Percentiles rank a stretch among this genome's conserved stretches.
phyloP scores from a whole-genome alignment of 2,113 vertebrate genomes.

The Beaufortia kweichowensis region DNA sequence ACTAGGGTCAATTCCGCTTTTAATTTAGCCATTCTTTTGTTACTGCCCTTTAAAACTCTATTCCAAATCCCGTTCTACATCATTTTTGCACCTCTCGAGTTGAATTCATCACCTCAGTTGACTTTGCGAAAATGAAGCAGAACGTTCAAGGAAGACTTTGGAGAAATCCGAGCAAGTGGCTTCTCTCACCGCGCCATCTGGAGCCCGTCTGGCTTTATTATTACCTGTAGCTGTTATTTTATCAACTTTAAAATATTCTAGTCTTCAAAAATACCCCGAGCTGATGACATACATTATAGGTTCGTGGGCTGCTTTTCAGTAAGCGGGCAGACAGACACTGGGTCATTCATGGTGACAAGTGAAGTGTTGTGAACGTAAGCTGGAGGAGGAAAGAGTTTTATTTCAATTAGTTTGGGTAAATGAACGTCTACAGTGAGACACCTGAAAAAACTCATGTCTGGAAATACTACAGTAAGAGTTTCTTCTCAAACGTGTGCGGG shows the following conservation, averaged over 20 bases:
- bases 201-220: conserved; percentile 36
- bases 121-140: conserved; percentile 32
- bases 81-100: conserved; percentile 10
- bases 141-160: conserved; percentile 18
- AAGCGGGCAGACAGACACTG: conserved; percentile 31
- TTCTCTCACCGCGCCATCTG: conserved; percentile 31
- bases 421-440: conserved; percentile 21
- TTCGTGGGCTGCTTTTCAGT: conserved; percentile 12
- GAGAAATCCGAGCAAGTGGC: conserved; percentile 31
- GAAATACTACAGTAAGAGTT: conserved; percentile 14
- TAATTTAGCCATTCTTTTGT: conserved; percentile 5
- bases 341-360: conserved; percentile 42
- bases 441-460: conserved; percentile 33
- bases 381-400: conserved; percentile 32
- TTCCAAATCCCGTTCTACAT: conserved; percentile 26
- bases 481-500: neutral
- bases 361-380: conserved; percentile 35
- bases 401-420: conserved; percentile 42
- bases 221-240: conserved; percentile 40
- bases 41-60: conserved; percentile 21
- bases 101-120: conserved; percentile 37
- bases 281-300: conserved; percentile 33
- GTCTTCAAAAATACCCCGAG: conserved; percentile 33
- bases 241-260: conserved; percentile 43
- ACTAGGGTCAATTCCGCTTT: conserved; percentile 6